Conservation (phyloP, 30 jellyfish, hydroid and myxozoan species). For the Aurelia sp. region DNA sequence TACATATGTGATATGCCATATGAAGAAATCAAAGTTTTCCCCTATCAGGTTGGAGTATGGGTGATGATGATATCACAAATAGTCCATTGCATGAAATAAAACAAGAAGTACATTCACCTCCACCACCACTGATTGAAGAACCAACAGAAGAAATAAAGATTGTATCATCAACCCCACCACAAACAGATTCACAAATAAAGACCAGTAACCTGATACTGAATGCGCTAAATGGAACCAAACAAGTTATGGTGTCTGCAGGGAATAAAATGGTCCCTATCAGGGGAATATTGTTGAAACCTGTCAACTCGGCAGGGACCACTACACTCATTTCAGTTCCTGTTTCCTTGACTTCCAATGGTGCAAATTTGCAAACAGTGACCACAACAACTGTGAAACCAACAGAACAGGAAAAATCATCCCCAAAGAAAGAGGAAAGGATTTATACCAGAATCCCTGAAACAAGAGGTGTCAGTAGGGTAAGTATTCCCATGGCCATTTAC, state of each 20-base stretch:
- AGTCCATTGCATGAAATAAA: not conserved
- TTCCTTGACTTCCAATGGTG: conserved; percentile 35
- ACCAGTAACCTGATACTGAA: conserved; percentile 24
- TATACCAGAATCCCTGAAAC: conserved; percentile 28
- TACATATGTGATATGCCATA: no score
- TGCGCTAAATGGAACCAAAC: conserved; percentile 44
- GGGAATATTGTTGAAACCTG: conserved; percentile 71
- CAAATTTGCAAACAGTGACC: conserved; percentile 18
- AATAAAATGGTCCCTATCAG: conserved; percentile 59
- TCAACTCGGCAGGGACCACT: conserved; percentile 57
- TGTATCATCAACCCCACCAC: not conserved
- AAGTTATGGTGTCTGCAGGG: conserved; percentile 58
- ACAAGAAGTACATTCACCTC: conserved; percentile 1
- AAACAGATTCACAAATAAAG: not conserved
- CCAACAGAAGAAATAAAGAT: not conserved
- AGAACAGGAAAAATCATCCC: conserved; percentile 35
- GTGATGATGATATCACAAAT: conserved; percentile 18
- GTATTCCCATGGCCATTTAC: not conserved
- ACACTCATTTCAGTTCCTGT: conserved; percentile 77
- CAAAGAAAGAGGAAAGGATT: not conserved
- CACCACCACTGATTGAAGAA: not conserved
- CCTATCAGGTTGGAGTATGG: conserved; percentile 48
- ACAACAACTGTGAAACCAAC: conserved; percentile 20
- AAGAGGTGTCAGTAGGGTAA: conserved; percentile 81
- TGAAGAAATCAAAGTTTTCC: no score